phyloP scores from a whole-genome alignment of 1,140 invertebrate genomes.

The Hyles euphorbiae region DNA sequence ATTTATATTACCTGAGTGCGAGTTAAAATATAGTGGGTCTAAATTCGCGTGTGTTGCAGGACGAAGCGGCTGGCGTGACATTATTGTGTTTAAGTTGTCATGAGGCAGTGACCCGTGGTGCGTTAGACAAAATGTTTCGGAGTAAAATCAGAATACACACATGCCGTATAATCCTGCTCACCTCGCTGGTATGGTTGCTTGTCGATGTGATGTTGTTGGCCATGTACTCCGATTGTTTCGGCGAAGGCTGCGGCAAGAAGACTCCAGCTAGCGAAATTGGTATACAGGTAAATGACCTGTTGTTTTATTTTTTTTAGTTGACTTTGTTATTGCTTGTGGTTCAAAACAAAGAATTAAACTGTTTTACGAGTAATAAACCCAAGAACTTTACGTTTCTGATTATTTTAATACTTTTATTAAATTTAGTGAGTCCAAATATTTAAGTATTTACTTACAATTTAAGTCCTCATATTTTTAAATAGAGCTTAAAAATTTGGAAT shows the following conservation, averaged over 20 bases:
- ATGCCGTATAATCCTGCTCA: slow-evolving; percentile 94
- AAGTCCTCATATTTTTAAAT: no score
- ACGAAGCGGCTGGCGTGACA: slow-evolving; percentile 30
- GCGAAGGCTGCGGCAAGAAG: slow-evolving; percentile 79
- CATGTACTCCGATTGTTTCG: slow-evolving; percentile 94
- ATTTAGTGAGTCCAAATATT: no score
- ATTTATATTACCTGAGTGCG: slow-evolving; percentile 10
- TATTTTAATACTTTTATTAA: no score
- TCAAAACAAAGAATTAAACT: no score
- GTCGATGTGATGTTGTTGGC: slow-evolving; percentile 94
- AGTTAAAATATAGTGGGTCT: slow-evolving; percentile 19
- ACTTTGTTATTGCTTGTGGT: slow-evolving; percentile 1
- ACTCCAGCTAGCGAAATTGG: slow-evolving; percentile 67
- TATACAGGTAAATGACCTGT: slow-evolving; percentile 56
- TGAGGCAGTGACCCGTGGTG: slow-evolving; percentile 57
- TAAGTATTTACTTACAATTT: no score
- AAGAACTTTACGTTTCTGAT: no score
- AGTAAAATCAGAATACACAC: slow-evolving; percentile 93
- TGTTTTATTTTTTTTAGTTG: no score
- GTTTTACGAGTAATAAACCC: no score
- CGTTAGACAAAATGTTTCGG: slow-evolving; percentile 82
- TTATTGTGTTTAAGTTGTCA: slow-evolving; percentile 47
- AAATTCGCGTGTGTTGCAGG: slow-evolving; percentile 40
- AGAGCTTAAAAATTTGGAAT: no score
- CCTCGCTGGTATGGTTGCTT: slow-evolving; percentile 96